phyloP scores from a whole-genome alignment of 2,888 invertebrate species.

The Heteromurus nitidus region DNA sequence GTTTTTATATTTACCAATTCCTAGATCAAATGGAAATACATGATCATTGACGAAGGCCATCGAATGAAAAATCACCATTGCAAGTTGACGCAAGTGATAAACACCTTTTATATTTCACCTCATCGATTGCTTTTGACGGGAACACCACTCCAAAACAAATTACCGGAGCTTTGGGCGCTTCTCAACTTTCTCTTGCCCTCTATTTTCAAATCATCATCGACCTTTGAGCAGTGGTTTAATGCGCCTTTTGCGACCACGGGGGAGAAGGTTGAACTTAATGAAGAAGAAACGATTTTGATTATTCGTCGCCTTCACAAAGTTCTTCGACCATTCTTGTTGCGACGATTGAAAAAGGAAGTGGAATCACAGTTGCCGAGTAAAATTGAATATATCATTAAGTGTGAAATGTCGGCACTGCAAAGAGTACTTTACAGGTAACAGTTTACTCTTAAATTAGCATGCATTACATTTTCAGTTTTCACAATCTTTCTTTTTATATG shows the following conservation, averaged over 20 bases:
- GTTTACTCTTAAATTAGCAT: constrained; percentile 81
- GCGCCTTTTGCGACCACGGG: constrained; percentile 99
- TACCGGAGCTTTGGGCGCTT: constrained; percentile 98
- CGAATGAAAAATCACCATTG: constrained; percentile 99
- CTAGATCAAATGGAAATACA: constrained; percentile 97
- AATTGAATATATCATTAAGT: constrained; percentile 98
- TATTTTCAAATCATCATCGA: constrained; percentile 98
- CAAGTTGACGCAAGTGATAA: constrained; percentile 97
- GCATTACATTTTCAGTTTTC: background rate
- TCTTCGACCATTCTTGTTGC: constrained; percentile 94
- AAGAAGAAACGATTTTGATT: constrained; percentile 99
- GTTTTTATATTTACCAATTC: too few relatives aligned
- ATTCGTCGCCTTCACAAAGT: constrained; percentile 99
- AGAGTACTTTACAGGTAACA: constrained; percentile 96
- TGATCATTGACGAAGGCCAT: constrained; percentile 99
- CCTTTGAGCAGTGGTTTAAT: constrained; percentile 99
- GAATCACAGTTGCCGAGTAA: constrained; percentile 99
- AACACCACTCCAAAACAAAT: constrained; percentile 97
- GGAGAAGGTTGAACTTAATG: constrained; percentile 98
- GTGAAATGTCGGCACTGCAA: constrained; percentile 98
- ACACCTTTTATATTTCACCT: constrained; percentile 97
- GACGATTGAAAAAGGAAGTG: constrained; percentile 98
- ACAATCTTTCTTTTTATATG: background rate
- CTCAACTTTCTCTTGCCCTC: constrained; percentile 98
- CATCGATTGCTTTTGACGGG: constrained; percentile 96